Percentiles rank a stretch among this genome's conserved stretches.
These are phyloP conservation scores for Epinephelus coioides DNA, from an alignment of 2,797 vertebrate genomes.

Conservation along the genomic window DNA sequence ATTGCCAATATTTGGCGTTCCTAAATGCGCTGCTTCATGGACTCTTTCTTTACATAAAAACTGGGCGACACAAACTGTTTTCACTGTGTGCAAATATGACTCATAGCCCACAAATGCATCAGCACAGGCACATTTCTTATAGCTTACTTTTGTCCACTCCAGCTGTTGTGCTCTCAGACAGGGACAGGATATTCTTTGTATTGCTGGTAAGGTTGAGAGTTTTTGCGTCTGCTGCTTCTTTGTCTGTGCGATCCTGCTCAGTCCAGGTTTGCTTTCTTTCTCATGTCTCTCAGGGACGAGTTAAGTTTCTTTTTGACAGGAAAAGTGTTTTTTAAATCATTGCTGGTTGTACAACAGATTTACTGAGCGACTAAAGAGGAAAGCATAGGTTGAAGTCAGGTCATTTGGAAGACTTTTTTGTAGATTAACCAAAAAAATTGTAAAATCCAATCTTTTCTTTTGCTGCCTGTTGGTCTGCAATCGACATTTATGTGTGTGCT, in stretches of 20 bases:
- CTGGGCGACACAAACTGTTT: slow-evolving; percentile 20
- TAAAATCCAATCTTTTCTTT: too few relatives aligned
- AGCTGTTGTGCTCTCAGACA: slow-evolving; percentile 8
- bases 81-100: slow-evolving; percentile 54
- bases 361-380: neutral
- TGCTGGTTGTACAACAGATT: neutral
- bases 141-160: slow-evolving; percentile 36
- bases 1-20: slow-evolving; percentile 14
- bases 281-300: neutral
- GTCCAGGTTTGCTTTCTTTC: slow-evolving; percentile 20
- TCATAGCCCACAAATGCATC: slow-evolving; percentile 54
- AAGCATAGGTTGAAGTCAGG: too few relatives aligned
- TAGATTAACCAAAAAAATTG: too few relatives aligned
- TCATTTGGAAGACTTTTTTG: too few relatives aligned
- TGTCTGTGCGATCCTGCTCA: neutral
- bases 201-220: slow-evolving; percentile 16
- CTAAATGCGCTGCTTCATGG: slow-evolving; percentile 3
- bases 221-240: neutral
- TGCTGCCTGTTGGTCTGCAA: too few relatives aligned
- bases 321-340: neutral
- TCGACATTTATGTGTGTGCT: too few relatives aligned
- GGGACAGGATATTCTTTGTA: slow-evolving; percentile 54
- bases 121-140: slow-evolving; percentile 30
- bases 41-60: slow-evolving; percentile 14
- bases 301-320: neutral